Conservation (phyloP, 2,797 vertebrate species). For the Chiloscyllium punctatum region DNA sequence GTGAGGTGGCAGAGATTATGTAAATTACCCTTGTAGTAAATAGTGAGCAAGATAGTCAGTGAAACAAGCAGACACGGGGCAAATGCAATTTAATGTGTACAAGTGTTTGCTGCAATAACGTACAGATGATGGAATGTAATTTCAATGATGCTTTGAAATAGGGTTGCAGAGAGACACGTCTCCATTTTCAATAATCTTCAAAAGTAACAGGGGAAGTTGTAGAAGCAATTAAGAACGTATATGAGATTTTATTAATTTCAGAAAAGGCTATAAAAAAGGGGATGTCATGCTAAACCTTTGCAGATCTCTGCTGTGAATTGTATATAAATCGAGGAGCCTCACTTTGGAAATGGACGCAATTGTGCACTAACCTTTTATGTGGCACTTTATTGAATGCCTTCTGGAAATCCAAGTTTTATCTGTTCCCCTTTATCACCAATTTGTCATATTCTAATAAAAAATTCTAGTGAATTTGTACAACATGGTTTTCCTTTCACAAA, state of each 20-base stretch:
- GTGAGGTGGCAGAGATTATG: no score
- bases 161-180: neutral
- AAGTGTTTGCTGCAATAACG: neutral
- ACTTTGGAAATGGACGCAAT: neutral
- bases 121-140: neutral
- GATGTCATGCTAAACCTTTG: no score
- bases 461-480: no score
- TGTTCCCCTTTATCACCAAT: no score
- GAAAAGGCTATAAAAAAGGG: neutral
- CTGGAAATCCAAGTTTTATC: no score
- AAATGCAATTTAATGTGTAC: neutral
- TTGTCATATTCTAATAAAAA: no score
- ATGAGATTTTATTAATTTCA: neutral
- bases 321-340: neutral
- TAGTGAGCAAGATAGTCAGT: neutral
- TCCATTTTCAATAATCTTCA: neutral
- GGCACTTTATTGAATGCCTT: no score
- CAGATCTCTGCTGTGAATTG: neutral
- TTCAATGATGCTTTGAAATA: neutral
- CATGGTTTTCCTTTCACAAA: no score
- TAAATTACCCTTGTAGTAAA: neutral
- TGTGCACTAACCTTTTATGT: no score
- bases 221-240: neutral
- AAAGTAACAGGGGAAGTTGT: neutral
- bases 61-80: neutral